Evolutionary conservation across 1,140 invertebrate species (phyloP).

Genomic region (Ptiloglossa arizonensis): DNA sequence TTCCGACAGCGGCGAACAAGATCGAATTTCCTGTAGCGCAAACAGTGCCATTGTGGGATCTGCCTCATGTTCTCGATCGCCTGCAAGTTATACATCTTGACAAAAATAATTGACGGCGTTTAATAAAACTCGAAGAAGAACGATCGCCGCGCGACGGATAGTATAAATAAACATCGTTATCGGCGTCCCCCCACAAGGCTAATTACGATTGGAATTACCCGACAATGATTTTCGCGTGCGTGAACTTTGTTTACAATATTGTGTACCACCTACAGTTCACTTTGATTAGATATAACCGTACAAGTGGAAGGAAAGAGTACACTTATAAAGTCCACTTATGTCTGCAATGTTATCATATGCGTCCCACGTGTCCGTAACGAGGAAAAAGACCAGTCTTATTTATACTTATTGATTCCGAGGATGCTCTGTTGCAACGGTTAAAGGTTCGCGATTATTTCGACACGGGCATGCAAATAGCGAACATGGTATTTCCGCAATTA

Average conservation of each 20-base stretch:
- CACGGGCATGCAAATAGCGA: background rate
- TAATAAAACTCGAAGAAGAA: slow-evolving; percentile 23
- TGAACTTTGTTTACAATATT: slow-evolving; percentile 41
- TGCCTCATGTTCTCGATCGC: slow-evolving; percentile 84
- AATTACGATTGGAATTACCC: background rate
- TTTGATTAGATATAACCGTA: slow-evolving; percentile 43
- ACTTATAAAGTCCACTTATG: slow-evolving; percentile 50
- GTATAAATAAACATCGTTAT: background rate
- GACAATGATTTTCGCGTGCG: background rate
- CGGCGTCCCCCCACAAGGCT: background rate
- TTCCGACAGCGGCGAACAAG: slow-evolving; percentile 87
- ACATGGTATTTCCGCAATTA: background rate
- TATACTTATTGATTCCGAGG: slow-evolving; percentile 23
- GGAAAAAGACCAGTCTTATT: slow-evolving; percentile 33
- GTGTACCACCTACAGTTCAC: slow-evolving; percentile 32
- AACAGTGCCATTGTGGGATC: slow-evolving; percentile 90
- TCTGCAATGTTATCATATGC: slow-evolving; percentile 38
- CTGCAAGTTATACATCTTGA: slow-evolving; percentile 75
- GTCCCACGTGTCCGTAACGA: slow-evolving; percentile 15
- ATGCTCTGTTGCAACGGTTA: no score
- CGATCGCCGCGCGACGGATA: background rate
- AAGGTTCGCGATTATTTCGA: background rate
- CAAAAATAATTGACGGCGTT: slow-evolving; percentile 51
- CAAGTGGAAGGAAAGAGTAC: slow-evolving; percentile 28
- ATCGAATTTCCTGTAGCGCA: slow-evolving; percentile 89